Conservation (phyloP, 2,113 vertebrate species). For the Scopus umbretta region DNA sequence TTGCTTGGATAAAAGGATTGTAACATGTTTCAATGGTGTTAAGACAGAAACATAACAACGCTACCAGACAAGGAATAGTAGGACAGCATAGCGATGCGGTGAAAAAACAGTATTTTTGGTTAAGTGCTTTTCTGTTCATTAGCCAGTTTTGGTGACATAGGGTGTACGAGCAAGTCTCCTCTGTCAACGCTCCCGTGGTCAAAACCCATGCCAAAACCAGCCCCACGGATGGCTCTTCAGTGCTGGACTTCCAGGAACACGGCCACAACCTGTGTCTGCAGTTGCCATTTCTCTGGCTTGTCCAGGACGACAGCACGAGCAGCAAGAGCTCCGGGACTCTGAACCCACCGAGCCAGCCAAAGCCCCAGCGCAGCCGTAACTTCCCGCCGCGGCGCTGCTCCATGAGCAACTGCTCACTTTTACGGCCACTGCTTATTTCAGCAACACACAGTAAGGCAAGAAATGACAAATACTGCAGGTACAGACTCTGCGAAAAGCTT, state of each 20-base stretch:
- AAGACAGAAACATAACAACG: background rate
- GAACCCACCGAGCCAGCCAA: accelerated
- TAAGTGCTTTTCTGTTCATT: background rate
- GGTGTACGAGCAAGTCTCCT: background rate
- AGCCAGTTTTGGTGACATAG: background rate
- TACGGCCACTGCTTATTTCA: background rate
- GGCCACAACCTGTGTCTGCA: background rate
- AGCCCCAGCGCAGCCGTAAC: background rate
- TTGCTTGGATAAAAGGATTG: background rate
- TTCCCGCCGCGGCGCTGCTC: background rate
- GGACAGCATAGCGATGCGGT: background rate
- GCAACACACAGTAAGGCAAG: background rate
- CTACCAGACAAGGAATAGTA: background rate
- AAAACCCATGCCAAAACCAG: background rate
- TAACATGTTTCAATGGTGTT: background rate
- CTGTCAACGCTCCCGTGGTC: accelerated
- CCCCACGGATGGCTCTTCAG: accelerated
- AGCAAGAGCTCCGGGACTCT: accelerated
- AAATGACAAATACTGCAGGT: background rate
- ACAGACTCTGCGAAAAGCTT: background rate
- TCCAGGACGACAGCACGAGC: accelerated
- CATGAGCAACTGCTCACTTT: background rate
- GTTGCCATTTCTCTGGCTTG: background rate
- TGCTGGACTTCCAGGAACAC: accelerated
- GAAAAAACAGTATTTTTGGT: background rate